Conservation (phyloP, 1,140 invertebrate species). For the Bilobella aurantiaca region DNA sequence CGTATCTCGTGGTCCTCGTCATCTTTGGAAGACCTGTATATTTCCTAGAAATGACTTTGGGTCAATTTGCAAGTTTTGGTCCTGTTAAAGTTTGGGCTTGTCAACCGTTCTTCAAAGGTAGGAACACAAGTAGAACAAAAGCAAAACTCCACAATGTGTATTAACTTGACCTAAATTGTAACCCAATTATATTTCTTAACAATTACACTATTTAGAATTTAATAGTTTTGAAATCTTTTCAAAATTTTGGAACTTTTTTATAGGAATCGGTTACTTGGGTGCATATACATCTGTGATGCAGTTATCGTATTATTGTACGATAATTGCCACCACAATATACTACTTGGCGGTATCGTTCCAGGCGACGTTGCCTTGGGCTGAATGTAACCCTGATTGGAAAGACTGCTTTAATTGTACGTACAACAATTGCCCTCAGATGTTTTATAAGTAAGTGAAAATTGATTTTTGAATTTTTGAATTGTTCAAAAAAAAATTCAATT, state of each 20-base stretch:
- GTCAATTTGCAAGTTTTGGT: slow-evolving; percentile 41
- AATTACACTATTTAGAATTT: slow-evolving; percentile 26
- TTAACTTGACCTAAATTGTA: background rate
- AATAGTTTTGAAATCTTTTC: no score
- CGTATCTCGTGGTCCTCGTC: slow-evolving; percentile 64
- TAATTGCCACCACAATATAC: slow-evolving; percentile 38
- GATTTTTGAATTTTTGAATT: no score
- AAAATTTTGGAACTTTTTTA: no score
- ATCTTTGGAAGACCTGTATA: slow-evolving; percentile 72
- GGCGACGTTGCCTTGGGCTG: slow-evolving; percentile 37
- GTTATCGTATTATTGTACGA: slow-evolving; percentile 20
- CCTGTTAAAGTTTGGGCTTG: slow-evolving; percentile 12
- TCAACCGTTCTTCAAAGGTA: slow-evolving; percentile 36
- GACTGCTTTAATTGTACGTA: background rate
- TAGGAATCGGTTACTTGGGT: slow-evolving; percentile 40
- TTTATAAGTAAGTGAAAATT: slow-evolving; percentile 42
- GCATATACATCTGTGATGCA: slow-evolving; percentile 9
- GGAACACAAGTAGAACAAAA: no score
- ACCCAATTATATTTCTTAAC: background rate
- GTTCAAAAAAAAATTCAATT: slow-evolving; percentile 45
- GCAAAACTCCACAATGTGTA: background rate
- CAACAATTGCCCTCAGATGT: slow-evolving; percentile 25
- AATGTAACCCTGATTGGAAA: slow-evolving; percentile 37
- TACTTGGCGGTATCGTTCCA: slow-evolving; percentile 39
- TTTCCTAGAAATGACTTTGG: slow-evolving; percentile 47